phyloP scores from a whole-genome alignment of 2,888 invertebrate species.

The Caenorhabditis imperialis region DNA sequence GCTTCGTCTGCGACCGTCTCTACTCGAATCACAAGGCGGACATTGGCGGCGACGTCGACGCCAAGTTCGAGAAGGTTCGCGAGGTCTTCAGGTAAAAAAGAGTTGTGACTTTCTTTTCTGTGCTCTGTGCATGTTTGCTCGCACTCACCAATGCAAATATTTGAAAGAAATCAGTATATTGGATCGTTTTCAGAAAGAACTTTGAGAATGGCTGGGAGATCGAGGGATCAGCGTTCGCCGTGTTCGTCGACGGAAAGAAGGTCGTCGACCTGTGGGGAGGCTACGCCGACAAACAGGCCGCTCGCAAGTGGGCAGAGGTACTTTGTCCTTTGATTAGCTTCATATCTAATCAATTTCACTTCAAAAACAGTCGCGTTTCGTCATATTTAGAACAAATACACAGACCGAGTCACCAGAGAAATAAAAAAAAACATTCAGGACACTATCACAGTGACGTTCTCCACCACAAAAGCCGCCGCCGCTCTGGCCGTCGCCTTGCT shows the following conservation, averaged over 20 bases:
- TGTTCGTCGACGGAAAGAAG: slow-evolving; percentile 64
- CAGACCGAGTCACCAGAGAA: slow-evolving; percentile 1
- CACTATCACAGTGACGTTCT: slow-evolving; percentile 68
- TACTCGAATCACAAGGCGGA: slow-evolving; percentile 50
- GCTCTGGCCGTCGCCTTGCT: slow-evolving; percentile 62
- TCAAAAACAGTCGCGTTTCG: not conserved
- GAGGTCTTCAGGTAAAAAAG: slow-evolving; percentile 56
- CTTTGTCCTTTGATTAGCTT: not conserved
- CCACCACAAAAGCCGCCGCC: slow-evolving; percentile 67
- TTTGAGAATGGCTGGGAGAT: slow-evolving; percentile 70
- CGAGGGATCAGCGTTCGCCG: slow-evolving; percentile 64
- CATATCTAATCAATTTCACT: too few species aligned
- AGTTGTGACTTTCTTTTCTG: not conserved
- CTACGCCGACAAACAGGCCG: slow-evolving; percentile 63
- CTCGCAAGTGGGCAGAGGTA: slow-evolving; percentile 61
- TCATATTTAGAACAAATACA: slow-evolving; percentile 5
- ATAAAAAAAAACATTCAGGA: slow-evolving; percentile 44
- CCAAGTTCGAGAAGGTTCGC: slow-evolving; percentile 48
- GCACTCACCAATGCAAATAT: not conserved
- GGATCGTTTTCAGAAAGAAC: slow-evolving; percentile 60
- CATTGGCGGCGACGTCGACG: slow-evolving; percentile 51
- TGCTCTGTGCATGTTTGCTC: not conserved
- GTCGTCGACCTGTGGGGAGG: slow-evolving; percentile 72
- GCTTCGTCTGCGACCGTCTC: slow-evolving; percentile 42
- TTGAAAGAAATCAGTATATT: not conserved